phyloP scores from a whole-genome alignment of 1,140 invertebrate genomes.

The Anadara kagoshimensis region DNA sequence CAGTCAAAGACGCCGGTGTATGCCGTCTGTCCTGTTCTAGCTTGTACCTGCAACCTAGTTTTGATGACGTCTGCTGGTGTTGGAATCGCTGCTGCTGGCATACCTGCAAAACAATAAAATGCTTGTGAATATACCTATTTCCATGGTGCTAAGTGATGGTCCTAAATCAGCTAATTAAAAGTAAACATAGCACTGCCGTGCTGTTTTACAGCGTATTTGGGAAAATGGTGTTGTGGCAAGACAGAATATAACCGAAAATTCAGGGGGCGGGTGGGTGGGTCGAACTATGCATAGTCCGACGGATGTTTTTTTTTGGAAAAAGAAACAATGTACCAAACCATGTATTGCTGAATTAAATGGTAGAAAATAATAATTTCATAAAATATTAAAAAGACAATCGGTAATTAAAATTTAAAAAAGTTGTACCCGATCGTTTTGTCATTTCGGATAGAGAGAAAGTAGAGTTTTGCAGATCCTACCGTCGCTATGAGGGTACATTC shows the following conservation, averaged over 20 bases:
- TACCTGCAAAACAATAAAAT: constrained; percentile 77
- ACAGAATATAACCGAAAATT: too few relatives aligned
- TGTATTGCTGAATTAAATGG: too few relatives aligned
- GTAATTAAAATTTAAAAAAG: not conserved
- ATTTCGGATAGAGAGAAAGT: too few relatives aligned
- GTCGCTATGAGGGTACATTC: too few relatives aligned
- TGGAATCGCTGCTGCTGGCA: constrained; percentile 96
- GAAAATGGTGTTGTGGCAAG: not conserved
- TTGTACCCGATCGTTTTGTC: too few relatives aligned
- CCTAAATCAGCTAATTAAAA: not conserved
- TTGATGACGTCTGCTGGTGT: constrained; percentile 99
- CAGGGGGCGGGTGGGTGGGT: too few relatives aligned
- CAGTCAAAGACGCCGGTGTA: constrained; percentile 96
- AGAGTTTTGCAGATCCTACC: too few relatives aligned
- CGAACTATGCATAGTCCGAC: too few relatives aligned
- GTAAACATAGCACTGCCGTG: not conserved
- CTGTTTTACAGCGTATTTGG: not conserved
- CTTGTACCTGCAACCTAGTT: constrained; percentile 96
- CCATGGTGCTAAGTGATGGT: not conserved
- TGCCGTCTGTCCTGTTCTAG: constrained; percentile 95
- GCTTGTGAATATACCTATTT: too few relatives aligned
- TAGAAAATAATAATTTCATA: too few relatives aligned
- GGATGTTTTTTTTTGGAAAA: too few relatives aligned
- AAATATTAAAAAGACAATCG: not conserved
- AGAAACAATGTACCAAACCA: too few relatives aligned